A percentile compares a stretch with the other conserved stretches of the same genome.
Evolutionary conservation across 2,888 invertebrate genomes (phyloP).

Genomic region (Mesorhabditis belari): DNA sequence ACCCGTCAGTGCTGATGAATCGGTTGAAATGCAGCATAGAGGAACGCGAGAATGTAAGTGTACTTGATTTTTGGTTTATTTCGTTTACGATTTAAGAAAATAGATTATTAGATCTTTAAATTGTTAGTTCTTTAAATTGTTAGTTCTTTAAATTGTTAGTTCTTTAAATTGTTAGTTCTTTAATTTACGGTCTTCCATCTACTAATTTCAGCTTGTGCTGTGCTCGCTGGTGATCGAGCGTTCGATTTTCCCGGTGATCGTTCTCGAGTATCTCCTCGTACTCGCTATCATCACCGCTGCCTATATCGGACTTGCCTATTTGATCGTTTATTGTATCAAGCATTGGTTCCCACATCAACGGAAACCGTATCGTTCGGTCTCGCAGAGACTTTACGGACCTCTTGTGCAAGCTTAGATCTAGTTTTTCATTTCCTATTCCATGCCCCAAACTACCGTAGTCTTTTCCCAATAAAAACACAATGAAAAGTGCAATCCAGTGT

Average conservation of each 20-base stretch:
- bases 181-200: neutral
- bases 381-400: neutral
- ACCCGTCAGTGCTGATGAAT: constrained; percentile 21
- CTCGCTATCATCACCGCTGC: constrained; percentile 43
- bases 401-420: neutral
- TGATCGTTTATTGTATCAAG: constrained; percentile 40
- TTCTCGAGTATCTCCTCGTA: constrained; percentile 46
- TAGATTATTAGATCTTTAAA: neutral
- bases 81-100: no score
- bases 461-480: neutral
- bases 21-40: constrained; percentile 34
- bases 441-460: neutral
- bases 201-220: constrained; percentile 14
- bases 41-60: constrained; percentile 20
- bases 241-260: constrained; percentile 42
- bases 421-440: neutral
- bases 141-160: no score
- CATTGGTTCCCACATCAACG: constrained; percentile 28
- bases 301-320: constrained; percentile 47
- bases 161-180: no score
- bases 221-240: constrained; percentile 20
- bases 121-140: neutral
- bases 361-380: neutral
- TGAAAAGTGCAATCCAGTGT: neutral
- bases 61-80: no score